phyloP scores from a whole-genome alignment of 2,888 invertebrate genomes.

The Thera britannica region DNA sequence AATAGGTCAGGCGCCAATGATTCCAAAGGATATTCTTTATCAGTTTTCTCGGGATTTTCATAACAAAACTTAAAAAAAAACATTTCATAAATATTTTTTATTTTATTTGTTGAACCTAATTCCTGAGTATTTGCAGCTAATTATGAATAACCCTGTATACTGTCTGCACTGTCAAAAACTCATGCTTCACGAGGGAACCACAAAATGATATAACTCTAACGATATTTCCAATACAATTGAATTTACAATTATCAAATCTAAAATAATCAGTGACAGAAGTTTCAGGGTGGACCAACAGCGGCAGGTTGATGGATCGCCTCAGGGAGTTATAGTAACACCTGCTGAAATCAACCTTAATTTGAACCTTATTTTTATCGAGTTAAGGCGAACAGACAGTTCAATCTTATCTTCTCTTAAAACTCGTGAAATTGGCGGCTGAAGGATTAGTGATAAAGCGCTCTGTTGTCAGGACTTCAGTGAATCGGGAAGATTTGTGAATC shows the following conservation, averaged over 20 bases:
- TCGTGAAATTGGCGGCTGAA: slow-evolving; percentile 42
- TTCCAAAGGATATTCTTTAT: no score
- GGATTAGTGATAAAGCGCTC: slow-evolving; percentile 47
- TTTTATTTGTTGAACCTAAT: no score
- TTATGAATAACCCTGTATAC: no score
- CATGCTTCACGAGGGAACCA: no score
- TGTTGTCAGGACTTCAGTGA: slow-evolving; percentile 43
- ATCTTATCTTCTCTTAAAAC: slow-evolving; percentile 43
- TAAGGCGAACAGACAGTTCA: slow-evolving; percentile 35
- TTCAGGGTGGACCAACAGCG: slow-evolving; percentile 43
- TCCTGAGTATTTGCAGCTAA: no score
- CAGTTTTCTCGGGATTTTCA: no score
- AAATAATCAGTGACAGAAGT: slow-evolving; percentile 47
- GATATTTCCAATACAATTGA: slow-evolving; percentile 9
- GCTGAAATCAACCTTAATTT: slow-evolving; percentile 21
- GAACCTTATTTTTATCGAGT: slow-evolving; percentile 29
- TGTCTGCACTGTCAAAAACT: neutral
- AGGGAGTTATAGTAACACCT: slow-evolving; percentile 47
- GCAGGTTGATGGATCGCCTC: slow-evolving; percentile 52
- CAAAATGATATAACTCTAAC: neutral
- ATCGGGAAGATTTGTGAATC: slow-evolving; percentile 45
- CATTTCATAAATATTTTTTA: no score
- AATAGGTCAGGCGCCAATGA: no score
- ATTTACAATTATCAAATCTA: slow-evolving; percentile 41
- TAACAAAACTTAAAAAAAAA: no score